These are phyloP conservation scores for Nasalis larvatus DNA, from an alignment of 2,113 vertebrate genomes.

Conservation along the genomic window DNA sequence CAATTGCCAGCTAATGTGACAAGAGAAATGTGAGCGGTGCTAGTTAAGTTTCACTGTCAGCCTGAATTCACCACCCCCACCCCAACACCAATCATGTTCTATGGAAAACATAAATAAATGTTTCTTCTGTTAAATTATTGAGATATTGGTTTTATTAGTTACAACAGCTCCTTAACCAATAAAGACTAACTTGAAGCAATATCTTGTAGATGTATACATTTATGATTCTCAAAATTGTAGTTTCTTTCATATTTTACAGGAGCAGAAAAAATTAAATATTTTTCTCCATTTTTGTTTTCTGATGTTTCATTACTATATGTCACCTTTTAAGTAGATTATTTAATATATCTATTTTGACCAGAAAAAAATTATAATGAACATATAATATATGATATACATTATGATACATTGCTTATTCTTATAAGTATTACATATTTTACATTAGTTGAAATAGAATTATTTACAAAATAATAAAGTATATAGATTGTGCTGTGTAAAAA, in stretches of 20 bases:
- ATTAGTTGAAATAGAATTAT: neutral
- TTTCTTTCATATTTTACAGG: neutral
- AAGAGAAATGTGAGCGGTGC: rapidly evolving
- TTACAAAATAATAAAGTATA: neutral
- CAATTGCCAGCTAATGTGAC: neutral
- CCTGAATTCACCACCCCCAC: neutral
- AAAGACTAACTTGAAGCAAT: neutral
- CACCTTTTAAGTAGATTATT: neutral
- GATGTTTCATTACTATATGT: neutral
- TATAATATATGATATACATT: neutral
- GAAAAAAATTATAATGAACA: neutral
- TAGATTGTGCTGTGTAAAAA: neutral
- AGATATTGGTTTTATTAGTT: neutral
- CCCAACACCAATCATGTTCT: neutral
- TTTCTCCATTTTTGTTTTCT: neutral
- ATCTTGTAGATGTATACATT: neutral
- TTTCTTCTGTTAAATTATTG: neutral
- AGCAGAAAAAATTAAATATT: neutral
- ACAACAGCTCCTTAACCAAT: neutral
- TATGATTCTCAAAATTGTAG: neutral
- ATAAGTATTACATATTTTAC: neutral
- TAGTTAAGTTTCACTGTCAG: neutral
- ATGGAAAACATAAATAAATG: neutral
- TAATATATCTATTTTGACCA: neutral
- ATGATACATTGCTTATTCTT: neutral